Evolutionary conservation across 2,888 invertebrate species (phyloP), one percentile per base, ranked within the genome.

Genomic region (Tetranychus piercei): DNA sequence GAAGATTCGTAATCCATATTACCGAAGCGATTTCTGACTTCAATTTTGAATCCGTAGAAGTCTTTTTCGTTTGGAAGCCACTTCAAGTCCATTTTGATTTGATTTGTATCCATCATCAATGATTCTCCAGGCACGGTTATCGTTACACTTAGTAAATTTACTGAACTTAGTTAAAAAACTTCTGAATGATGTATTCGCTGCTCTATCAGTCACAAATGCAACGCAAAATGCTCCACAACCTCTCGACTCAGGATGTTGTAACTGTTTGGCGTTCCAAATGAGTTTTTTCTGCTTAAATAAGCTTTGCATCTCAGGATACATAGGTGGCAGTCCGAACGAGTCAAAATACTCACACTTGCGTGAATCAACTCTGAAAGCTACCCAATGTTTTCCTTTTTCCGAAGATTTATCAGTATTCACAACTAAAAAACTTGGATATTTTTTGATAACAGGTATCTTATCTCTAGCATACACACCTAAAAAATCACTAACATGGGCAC

Each of bases 321-420:
- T 9, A 6, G 75, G 75, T 15, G 72, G 75, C 43, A 75, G 34
- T 15, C 75, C 75, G 6, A 75, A 75, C 6, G 72, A 65, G 22
- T 75, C 75, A 73, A 75, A 75, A 44, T 75, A 75, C 44, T 72
- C 72, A 9, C 22, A 43, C 6, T 69, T 18, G 1, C 72, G 23
- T 1, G 5, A n/a, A 15, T 34, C 55, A 9, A n/a, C 1, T 15
- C 23, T 44, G 4, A 65, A 45, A 65, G 72, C 75, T 20, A 72
- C 65, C 75, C 75, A 75, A 64, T 75, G 75, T 11, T 45, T 64
- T 3, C 75, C 75, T 23, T 64, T 65, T 23, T 6, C 43, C 3
- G 1, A 15, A n/a, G 64, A 15, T 18, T 34, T 20, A n/a, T 75
- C 75, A 23, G 72, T 73, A 44, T 75, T 75, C 9, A 72, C 44